phyloP scores from a whole-genome alignment of 2,888 invertebrate genomes.

The Slavum lentiscoides region DNA sequence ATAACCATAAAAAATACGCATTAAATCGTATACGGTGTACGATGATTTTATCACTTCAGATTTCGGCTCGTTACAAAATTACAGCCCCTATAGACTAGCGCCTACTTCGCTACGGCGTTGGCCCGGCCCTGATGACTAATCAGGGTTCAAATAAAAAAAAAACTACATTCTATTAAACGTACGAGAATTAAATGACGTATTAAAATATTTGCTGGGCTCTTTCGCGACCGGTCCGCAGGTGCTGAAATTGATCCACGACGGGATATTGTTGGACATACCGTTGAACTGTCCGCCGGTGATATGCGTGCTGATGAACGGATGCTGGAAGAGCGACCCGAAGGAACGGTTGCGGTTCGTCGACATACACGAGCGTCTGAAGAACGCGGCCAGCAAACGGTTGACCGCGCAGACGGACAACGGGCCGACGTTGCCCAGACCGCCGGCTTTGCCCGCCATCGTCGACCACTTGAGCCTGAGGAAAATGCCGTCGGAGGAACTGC shows the following conservation, averaged over 20 bases:
- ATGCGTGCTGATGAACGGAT: constrained; percentile 75
- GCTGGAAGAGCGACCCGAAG: constrained; percentile 80
- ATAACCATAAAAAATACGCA: no score
- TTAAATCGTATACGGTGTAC: no score
- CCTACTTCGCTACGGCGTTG: no score
- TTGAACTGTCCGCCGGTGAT: constrained; percentile 75
- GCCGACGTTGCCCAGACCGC: constrained; percentile 55
- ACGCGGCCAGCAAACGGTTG: constrained; percentile 56
- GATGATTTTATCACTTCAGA: no score
- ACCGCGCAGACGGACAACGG: constrained; percentile 19
- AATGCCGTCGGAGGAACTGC: constrained; percentile 18
- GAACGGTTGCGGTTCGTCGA: constrained; percentile 75
- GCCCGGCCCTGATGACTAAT: no score
- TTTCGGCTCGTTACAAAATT: no score
- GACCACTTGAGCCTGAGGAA: constrained; percentile 25
- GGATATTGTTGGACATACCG: constrained; percentile 78
- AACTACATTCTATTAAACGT: no score
- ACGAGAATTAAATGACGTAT: no score
- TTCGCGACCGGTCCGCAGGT: constrained; percentile 61
- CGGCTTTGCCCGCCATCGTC: constrained; percentile 54
- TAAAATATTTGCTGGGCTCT: no score
- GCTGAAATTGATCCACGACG: constrained; percentile 76
- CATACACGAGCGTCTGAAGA: constrained; percentile 69
- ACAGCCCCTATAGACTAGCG: no score
- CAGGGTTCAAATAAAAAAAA: no score